Percentiles rank a stretch among this genome's conserved stretches.
phyloP scores from a whole-genome alignment of 2,797 vertebrate genomes.

The Myoxocephalus aenaeus region DNA sequence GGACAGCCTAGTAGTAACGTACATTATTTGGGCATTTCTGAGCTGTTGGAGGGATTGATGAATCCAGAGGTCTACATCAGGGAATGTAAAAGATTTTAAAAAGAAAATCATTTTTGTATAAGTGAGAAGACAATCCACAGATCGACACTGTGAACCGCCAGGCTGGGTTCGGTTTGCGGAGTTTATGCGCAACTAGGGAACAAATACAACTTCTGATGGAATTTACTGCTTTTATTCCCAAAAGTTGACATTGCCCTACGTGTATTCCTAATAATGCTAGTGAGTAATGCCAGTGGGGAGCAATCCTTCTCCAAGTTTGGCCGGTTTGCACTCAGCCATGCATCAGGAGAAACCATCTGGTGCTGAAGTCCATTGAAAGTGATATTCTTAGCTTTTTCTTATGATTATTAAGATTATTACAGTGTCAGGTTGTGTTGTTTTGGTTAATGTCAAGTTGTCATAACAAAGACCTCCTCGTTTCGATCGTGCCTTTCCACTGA shows the following conservation, averaged over 20 bases:
- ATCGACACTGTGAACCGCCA: no score
- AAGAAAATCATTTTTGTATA: neutral
- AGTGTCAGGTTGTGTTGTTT: neutral
- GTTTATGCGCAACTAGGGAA: neutral
- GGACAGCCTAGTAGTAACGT: neutral
- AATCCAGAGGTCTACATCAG: neutral
- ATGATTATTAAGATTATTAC: neutral
- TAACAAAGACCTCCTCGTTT: constrained; percentile 1
- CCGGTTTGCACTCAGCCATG: neutral
- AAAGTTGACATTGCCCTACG: neutral
- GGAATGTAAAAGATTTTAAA: neutral
- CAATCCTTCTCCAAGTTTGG: neutral
- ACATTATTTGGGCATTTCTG: neutral
- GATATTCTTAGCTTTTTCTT: neutral
- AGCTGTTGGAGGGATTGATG: neutral
- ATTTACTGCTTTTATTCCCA: neutral
- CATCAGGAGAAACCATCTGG: neutral
- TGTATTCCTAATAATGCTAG: neutral
- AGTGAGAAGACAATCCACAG: no score
- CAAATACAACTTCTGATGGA: neutral
- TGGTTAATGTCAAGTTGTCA: neutral
- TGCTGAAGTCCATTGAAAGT: neutral
- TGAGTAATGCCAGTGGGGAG: neutral
- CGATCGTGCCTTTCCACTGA: constrained; percentile 45
- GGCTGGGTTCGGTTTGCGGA: neutral